phyloP scores from a whole-genome alignment of 2,113 vertebrate genomes.

The Theristicus caerulescens region DNA sequence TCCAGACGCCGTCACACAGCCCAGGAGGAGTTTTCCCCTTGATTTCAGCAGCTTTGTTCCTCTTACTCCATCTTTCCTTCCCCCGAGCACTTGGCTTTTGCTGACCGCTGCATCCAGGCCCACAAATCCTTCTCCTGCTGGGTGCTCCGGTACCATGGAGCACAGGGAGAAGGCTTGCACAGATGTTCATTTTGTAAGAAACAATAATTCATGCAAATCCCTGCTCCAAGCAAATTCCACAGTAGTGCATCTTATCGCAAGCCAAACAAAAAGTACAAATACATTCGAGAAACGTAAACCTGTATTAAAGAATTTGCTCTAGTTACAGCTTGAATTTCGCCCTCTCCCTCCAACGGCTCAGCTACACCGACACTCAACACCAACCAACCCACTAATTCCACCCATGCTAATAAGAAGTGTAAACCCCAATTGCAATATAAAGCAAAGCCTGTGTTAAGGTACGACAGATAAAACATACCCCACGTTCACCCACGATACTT shows the following conservation, averaged over 20 bases:
- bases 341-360: background rate
- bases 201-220: slow-evolving; percentile 54
- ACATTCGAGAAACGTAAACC: background rate
- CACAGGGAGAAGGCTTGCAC: background rate
- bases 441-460: background rate
- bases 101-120: background rate
- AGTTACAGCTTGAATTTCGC: slow-evolving; percentile 51
- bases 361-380: background rate
- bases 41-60: background rate
- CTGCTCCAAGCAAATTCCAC: slow-evolving; percentile 63
- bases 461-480: fast-evolving
- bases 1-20: fast-evolving
- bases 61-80: background rate
- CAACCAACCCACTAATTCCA: background rate
- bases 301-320: background rate
- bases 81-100: background rate
- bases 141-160: fast-evolving
- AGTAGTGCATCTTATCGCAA: background rate
- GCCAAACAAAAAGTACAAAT: slow-evolving; percentile 8
- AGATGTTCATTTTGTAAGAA: background rate
- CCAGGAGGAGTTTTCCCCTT: background rate
- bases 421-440: background rate
- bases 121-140: background rate
- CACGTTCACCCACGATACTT: fast-evolving
- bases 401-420: background rate